Base-by-base conservation (phyloP, 1,140 invertebrate species). In the Sitophilus oryzae region DNA sequence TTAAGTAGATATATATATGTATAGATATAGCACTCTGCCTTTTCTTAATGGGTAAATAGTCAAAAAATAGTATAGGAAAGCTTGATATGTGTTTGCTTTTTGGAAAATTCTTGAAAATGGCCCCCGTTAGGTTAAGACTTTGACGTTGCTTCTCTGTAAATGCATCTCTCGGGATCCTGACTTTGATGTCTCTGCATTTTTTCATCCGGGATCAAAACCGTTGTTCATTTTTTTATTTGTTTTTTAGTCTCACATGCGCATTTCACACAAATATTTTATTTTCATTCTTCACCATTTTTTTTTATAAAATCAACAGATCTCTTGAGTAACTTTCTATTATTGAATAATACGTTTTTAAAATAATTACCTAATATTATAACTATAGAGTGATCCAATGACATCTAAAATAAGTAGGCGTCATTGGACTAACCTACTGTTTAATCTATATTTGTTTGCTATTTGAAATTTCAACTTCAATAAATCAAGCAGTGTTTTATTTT, bases 131-230 rank as follows among this genome's bases (percentile, higher is more conserved):
- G 14, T 6, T 37, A n/a, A 37, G 14, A 15, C 0, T 34, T 44
- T 22, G 20, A 23, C 16, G 3, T 44, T 44, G n/a, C 30, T 18
- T 4, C 18, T 22, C 22, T 46, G 22, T 4, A 25, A 15, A 20
- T 16, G 8, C 18, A 42, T 9, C 1, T 38, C 36, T 2, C 9
- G 1, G 5, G 2, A 14, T 46, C 25, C 3, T 11, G 16, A 16
- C 5, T 46, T 16, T 19, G 3, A 14, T 35, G 11, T 23, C 16
- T 42, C 18, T 42, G 15, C 4, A 18, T 4, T n/a, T 4, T 19
- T 30, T 51, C 40, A 51, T 51, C 49, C 49, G n/a, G 49, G 49
- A 42, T 51, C 49, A 19, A 51, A 49, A 37, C 46, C 16, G 35
- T n/a, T 22, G 20, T 38, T 40, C 46, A 49, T 49, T 37, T 37